phyloP scores from a whole-genome alignment of 1,140 invertebrate genomes.

The Drosophila grimshawi region DNA sequence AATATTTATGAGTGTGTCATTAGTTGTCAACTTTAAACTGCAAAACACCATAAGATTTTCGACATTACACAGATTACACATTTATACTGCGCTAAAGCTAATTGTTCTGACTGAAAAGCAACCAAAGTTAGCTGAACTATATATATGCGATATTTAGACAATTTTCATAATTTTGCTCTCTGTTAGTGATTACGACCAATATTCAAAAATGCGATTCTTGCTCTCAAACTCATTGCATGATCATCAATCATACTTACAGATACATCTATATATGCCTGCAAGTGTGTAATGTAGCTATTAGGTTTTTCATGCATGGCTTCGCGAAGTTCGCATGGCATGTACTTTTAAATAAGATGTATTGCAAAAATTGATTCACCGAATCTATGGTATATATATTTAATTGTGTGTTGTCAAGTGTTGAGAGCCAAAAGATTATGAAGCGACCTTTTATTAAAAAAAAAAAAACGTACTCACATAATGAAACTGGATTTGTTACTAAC shows the following conservation, averaged over 20 bases:
- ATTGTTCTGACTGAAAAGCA: neutral
- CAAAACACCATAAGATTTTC: constrained; percentile 12
- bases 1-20: constrained; percentile 10
- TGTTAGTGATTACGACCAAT: neutral
- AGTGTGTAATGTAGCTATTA: neutral
- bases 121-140: neutral
- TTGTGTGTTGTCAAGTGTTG: constrained; percentile 22
- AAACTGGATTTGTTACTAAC: constrained; percentile 68
- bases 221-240: constrained; percentile 38
- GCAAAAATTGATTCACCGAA: neutral
- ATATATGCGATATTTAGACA: neutral
- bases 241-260: neutral
- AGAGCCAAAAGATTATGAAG: constrained; percentile 56
- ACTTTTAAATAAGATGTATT: constrained; percentile 25
- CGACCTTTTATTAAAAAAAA: constrained; percentile 6
- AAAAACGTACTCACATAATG: constrained; percentile 20
- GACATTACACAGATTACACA: constrained; percentile 5
- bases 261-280: constrained; percentile 2
- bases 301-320: constrained; percentile 16
- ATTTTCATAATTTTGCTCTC: neutral
- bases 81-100: neutral
- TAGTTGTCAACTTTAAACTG: constrained; percentile 10
- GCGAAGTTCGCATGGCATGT: constrained; percentile 37
- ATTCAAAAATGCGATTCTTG: too few species aligned
- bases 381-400: neutral